phyloP scores from a whole-genome alignment of 2,113 vertebrate species.

The Helogale parvula region DNA sequence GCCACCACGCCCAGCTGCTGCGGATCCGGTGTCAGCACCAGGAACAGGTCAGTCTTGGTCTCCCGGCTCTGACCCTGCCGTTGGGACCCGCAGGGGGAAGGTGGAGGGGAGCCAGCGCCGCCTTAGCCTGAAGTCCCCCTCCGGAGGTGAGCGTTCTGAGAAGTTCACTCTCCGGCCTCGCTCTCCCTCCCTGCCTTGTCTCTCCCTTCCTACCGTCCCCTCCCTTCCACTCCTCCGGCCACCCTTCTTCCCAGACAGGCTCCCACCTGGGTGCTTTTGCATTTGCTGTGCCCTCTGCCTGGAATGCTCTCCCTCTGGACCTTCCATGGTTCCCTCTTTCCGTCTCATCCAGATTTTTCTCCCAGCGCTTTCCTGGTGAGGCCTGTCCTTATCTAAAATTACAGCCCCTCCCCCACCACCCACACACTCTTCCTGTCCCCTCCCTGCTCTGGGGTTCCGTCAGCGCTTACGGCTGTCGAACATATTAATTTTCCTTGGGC shows the following conservation, averaged over 20 bases:
- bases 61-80: accelerated
- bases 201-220: background rate
- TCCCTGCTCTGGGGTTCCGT: background rate
- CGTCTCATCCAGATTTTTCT: background rate
- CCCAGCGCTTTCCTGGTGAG: background rate
- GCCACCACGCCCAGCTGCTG: conserved; percentile 84
- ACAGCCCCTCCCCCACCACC: background rate
- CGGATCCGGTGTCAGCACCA: conserved; percentile 83
- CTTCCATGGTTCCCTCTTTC: background rate
- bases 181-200: background rate
- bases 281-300: background rate
- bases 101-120: accelerated
- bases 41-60: conserved; percentile 87
- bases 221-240: accelerated
- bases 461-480: background rate
- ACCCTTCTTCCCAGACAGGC: background rate
- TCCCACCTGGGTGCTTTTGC: no score
- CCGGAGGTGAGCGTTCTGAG: accelerated
- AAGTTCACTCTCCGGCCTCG: accelerated
- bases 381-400: background rate
- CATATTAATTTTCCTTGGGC: no score
- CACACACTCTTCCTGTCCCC: background rate
- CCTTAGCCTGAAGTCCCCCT: background rate
- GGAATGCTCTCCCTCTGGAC: background rate
- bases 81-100: accelerated